These are phyloP conservation scores for Catharus minimus DNA, from an alignment of 2,113 vertebrate genomes.

Conservation along the genomic window DNA sequence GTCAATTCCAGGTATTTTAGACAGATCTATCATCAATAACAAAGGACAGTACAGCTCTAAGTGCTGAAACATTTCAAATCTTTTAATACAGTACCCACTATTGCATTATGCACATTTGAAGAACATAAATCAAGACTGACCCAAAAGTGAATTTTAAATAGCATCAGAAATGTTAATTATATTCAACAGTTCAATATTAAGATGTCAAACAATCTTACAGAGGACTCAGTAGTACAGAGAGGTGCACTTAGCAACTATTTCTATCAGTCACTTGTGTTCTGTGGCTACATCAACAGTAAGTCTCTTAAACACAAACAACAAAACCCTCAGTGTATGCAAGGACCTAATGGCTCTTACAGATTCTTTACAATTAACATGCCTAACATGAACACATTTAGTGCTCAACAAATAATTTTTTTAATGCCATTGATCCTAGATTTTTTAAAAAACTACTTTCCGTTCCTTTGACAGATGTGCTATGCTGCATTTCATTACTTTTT, in stretches of 20 bases:
- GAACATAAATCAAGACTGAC: neutral
- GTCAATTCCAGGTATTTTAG: neutral
- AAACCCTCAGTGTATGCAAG: neutral
- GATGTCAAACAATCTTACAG: neutral
- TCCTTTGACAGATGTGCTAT: slow-evolving; percentile 74
- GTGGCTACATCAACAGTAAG: neutral
- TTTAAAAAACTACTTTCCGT: slow-evolving; percentile 54
- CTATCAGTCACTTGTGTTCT: slow-evolving; percentile 4
- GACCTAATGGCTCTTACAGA: neutral
- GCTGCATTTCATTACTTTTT: slow-evolving; percentile 77
- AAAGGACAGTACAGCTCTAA: neutral
- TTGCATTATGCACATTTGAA: neutral
- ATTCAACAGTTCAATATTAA: neutral
- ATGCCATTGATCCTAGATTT: slow-evolving; percentile 64
- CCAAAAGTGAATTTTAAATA: neutral
- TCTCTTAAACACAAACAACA: neutral
- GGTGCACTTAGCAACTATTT: neutral
- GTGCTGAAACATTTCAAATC: neutral
- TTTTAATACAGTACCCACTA: neutral
- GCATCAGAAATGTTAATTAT: slow-evolving; percentile 26
- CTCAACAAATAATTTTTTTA: slow-evolving; percentile 69
- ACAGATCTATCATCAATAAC: slow-evolving; percentile 12
- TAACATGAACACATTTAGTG: slow-evolving; percentile 42
- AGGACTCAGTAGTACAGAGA: neutral
- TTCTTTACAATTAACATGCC: slow-evolving; percentile 55